These are phyloP conservation scores for Diabrotica undecimpunctata DNA, from an alignment of 1,140 invertebrate species.

Conservation along the genomic window DNA sequence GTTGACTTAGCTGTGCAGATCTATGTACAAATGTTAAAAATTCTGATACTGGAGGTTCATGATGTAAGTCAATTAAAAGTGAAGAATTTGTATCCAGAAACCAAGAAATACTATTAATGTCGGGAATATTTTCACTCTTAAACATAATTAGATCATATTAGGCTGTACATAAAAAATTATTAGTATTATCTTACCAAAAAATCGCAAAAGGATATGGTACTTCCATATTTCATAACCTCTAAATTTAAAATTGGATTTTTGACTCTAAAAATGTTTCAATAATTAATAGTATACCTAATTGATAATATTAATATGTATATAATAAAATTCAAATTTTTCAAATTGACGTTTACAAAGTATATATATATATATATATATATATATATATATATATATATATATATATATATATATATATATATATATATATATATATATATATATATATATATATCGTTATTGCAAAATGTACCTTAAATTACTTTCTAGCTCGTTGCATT, in stretches of 20 bases:
- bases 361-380: no score
- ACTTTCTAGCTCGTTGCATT: conserved; percentile 30
- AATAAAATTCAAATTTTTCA: no score
- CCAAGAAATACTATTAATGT: conserved; percentile 73
- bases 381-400: no score
- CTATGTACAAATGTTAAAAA: conserved; percentile 61
- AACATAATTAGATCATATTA: conserved; percentile 12
- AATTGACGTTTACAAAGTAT: no score
- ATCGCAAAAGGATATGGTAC: conserved; percentile 65
- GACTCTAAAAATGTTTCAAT: background rate
- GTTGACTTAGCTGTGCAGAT: conserved; percentile 63
- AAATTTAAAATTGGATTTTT: conserved; percentile 46
- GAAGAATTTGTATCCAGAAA: conserved; percentile 70
- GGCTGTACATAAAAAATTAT: no score
- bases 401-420: no score
- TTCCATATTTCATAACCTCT: conserved; percentile 57
- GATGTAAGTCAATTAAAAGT: conserved; percentile 60
- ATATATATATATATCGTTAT: no score
- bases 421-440: no score
- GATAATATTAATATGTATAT: no score
- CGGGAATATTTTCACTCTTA: conserved; percentile 63
- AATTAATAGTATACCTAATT: no score
- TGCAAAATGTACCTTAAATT: background rate
- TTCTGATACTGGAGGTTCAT: conserved; percentile 63
- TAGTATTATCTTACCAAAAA: conserved; percentile 55